Evolutionary conservation across 2,797 vertebrate species (phyloP).

Genomic region (Phoxinus dragarum): DNA sequence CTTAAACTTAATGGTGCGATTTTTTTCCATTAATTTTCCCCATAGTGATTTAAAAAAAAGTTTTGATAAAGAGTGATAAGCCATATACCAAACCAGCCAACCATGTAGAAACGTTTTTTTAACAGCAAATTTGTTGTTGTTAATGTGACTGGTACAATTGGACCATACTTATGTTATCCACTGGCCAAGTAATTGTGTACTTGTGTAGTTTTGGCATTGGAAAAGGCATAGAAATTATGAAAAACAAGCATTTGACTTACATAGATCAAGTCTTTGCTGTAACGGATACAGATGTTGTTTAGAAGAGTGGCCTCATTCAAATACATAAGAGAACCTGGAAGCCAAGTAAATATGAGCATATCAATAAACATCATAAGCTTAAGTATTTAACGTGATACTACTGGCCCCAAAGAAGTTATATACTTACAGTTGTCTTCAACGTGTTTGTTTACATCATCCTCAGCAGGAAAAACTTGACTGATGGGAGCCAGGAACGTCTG

Average conservation of each 20-base stretch:
- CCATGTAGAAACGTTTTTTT: background rate
- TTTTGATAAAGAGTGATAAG: background rate
- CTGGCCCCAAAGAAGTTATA: background rate
- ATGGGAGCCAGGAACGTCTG: slow-evolving; percentile 93
- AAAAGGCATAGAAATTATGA: background rate
- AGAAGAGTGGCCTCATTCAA: slow-evolving; percentile 98
- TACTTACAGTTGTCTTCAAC: slow-evolving; percentile 98
- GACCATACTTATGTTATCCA: background rate
- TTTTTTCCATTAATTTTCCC: too few relatives aligned
- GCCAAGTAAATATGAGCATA: background rate
- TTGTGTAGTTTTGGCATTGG: background rate
- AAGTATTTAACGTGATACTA: background rate
- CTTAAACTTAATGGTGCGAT: background rate
- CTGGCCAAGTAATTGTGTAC: background rate
- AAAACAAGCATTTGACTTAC: slow-evolving; percentile 77
- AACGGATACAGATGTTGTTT: slow-evolving; percentile 94
- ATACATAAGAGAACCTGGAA: slow-evolving; percentile 95
- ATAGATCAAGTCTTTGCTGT: slow-evolving; percentile 97
- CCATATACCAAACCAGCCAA: background rate
- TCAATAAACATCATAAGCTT: background rate
- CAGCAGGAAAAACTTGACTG: slow-evolving; percentile 96
- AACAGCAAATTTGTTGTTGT: background rate
- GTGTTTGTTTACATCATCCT: slow-evolving; percentile 95
- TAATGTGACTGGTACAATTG: background rate
- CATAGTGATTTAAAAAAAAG: background rate